Evolutionary conservation across 1,140 invertebrate species (phyloP).

Genomic region (Diorhabda sublineata): DNA sequence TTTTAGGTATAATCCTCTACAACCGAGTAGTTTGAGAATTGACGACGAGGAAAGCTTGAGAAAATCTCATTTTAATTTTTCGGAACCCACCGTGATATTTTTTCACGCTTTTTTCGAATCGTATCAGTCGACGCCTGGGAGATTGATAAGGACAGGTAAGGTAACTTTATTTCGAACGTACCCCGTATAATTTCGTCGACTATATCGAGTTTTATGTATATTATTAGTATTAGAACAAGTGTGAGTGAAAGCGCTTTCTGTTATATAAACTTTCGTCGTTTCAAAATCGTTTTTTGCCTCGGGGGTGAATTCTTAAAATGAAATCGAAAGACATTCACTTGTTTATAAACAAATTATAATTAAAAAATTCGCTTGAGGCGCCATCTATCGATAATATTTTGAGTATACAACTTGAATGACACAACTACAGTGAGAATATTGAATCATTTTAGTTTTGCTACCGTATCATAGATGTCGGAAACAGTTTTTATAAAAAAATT

Average conservation of each 20-base stretch:
- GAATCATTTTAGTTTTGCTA: too few relatives aligned
- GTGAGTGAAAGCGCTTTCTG: background rate
- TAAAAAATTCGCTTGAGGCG: too few relatives aligned
- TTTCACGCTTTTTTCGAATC: slow-evolving; percentile 58
- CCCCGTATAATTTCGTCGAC: background rate
- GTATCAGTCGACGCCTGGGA: slow-evolving; percentile 47
- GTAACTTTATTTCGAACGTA: background rate
- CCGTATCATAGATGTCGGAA: too few relatives aligned
- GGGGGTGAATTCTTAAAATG: too few relatives aligned
- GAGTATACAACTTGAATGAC: too few relatives aligned
- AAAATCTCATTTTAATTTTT: slow-evolving; percentile 53
- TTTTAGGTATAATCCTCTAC: slow-evolving; percentile 52
- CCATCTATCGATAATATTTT: too few relatives aligned
- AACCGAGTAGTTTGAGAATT: slow-evolving; percentile 46
- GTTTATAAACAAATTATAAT: too few relatives aligned
- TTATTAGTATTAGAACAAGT: too few relatives aligned
- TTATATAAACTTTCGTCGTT: slow-evolving; percentile 5
- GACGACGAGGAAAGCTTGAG: slow-evolving; percentile 51
- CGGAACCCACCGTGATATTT: slow-evolving; percentile 51
- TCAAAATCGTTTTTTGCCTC: too few relatives aligned
- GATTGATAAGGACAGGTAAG: slow-evolving; percentile 51
- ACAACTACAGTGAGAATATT: too few relatives aligned
- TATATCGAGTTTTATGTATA: background rate
- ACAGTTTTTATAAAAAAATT: too few relatives aligned
- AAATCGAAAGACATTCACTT: too few relatives aligned